These are phyloP conservation scores for Microcaecilia unicolor DNA, from an alignment of 2,797 vertebrate genomes.

Conservation along the genomic window DNA sequence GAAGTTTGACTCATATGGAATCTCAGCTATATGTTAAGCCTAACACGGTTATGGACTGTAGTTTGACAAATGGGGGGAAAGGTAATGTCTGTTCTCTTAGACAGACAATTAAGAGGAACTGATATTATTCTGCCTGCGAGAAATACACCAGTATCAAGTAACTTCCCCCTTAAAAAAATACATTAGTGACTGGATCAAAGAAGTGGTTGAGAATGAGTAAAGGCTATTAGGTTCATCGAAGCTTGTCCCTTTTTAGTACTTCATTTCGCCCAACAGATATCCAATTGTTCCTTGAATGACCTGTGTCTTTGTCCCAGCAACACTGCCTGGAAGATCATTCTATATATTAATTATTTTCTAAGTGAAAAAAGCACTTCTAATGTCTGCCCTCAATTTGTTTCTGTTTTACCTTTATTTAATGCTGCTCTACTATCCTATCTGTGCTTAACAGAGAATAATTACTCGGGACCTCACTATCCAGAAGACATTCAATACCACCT, in stretches of 20 bases:
- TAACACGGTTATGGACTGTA: not conserved
- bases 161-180: not conserved
- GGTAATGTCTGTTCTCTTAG: slow-evolving; percentile 8
- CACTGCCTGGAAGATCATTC: slow-evolving; percentile 3
- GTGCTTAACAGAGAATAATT: slow-evolving; percentile 1
- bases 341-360: slow-evolving; percentile 23
- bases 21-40: not conserved
- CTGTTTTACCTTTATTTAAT: slow-evolving; percentile 5
- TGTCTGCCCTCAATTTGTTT: slow-evolving; percentile 1
- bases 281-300: slow-evolving; percentile 8
- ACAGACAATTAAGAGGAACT: not conserved
- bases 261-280: slow-evolving; percentile 18
- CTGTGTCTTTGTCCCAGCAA: slow-evolving; percentile 2
- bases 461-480: not conserved
- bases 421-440: slow-evolving; percentile 3
- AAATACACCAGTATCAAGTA: slow-evolving; percentile 1
- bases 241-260: slow-evolving; percentile 1
- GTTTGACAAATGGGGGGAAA: not conserved
- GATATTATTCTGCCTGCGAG: not conserved
- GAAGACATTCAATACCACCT: not conserved
- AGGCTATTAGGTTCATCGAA: slow-evolving; percentile 7
- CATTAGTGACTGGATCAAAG: slow-evolving; percentile 16
- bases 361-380: slow-evolving; percentile 16
- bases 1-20: not conserved
- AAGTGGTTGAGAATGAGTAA: not conserved